A percentile compares a stretch with the other conserved stretches of the same genome.
Evolutionary conservation across 2,888 invertebrate genomes (phyloP).

Genomic region (Agrotis clavis): DNA sequence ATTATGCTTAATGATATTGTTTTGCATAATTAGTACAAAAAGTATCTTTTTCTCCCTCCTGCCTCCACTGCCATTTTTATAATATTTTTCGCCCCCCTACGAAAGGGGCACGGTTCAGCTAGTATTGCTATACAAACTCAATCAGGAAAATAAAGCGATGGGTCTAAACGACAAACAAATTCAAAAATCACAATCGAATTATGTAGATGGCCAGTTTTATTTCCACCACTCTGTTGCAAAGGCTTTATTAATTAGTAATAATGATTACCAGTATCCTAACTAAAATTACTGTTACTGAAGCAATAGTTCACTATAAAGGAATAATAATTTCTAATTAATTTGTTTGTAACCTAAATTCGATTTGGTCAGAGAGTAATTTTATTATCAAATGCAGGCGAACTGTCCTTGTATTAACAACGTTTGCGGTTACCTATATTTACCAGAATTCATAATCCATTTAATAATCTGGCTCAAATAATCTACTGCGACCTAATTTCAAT

Average conservation of each 20-base stretch:
- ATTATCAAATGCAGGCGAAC: background rate
- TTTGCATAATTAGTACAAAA: no score
- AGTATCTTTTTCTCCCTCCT: no score
- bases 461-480: background rate
- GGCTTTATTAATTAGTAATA: background rate
- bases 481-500: background rate
- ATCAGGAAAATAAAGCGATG: no score
- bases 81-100: no score
- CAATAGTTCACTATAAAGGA: background rate
- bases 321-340: constrained; percentile 7
- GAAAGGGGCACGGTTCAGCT: no score
- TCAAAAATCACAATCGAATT: no score
- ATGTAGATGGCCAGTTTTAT: background rate
- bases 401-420: background rate
- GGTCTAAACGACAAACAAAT: no score
- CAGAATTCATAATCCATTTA: background rate
- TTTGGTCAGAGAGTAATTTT: background rate
- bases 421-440: background rate
- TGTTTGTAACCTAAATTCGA: constrained; percentile 9
- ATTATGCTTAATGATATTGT: no score
- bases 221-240: background rate
- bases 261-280: no score
- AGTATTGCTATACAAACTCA: no score
- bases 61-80: no score
- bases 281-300: no score